Percentiles rank a stretch among this genome's conserved stretches.
These are phyloP conservation scores for Ceratina calcarata DNA, from an alignment of 1,140 invertebrate species.

Conservation along the genomic window DNA sequence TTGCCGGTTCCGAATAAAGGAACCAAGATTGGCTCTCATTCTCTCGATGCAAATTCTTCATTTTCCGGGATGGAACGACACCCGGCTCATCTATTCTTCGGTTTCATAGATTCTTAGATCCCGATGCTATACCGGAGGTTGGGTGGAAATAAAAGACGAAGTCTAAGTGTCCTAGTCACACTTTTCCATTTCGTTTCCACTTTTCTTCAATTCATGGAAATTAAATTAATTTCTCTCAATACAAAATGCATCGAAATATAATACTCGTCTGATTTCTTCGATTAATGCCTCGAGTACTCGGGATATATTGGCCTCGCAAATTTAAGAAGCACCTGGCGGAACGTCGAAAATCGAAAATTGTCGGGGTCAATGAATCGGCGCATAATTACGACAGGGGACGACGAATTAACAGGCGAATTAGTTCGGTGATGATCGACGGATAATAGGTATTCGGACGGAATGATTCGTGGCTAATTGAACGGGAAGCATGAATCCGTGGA, in stretches of 20 bases:
- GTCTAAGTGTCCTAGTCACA: no score
- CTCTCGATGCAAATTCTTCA: neutral
- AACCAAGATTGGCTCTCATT: neutral
- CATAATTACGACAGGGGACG: conserved; percentile 33
- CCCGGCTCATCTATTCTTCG: neutral
- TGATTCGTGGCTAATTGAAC: conserved; percentile 42
- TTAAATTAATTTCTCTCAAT: no score
- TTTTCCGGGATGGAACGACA: neutral
- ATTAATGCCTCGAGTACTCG: no score
- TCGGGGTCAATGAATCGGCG: conserved; percentile 4
- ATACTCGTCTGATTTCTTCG: no score
- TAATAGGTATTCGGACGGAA: conserved; percentile 29
- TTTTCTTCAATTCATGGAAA: no score
- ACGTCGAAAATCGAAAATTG: neutral
- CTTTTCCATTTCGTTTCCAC: no score
- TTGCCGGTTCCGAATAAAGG: neutral
- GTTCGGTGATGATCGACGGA: conserved; percentile 33
- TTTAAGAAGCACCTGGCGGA: neutral
- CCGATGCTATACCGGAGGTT: neutral
- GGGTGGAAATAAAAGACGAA: conserved; percentile 3
- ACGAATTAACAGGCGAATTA: conserved; percentile 51
- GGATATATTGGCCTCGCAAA: neutral
- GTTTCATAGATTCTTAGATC: conserved; percentile 15
- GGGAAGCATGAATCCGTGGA: conserved; percentile 9
- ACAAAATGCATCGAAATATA: no score